Evolutionary conservation across 2,888 invertebrate species (phyloP).

Genomic region (Tubulanus polymorphus): DNA sequence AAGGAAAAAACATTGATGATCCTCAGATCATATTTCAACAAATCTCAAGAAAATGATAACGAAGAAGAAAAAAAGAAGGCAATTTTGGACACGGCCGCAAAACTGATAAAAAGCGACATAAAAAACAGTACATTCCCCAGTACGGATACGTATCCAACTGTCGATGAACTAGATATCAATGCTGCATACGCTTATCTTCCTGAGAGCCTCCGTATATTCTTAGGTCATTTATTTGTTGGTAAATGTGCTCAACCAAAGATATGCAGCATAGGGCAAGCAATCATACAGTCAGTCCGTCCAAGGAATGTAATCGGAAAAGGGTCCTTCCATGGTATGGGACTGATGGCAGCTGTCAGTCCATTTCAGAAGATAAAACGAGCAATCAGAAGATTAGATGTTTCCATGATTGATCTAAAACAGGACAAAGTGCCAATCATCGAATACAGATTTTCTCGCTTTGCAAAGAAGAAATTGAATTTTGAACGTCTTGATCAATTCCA

Average conservation of each 20-base stretch:
- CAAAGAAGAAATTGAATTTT: no score
- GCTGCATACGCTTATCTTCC: slow-evolving; percentile 11
- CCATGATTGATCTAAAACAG: no score
- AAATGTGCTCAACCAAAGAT: slow-evolving; percentile 12
- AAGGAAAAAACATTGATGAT: slow-evolving; percentile 16
- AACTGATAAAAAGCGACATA: slow-evolving; percentile 25
- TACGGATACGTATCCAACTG: slow-evolving; percentile 4
- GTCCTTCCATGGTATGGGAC: slow-evolving; percentile 29
- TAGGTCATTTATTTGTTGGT: slow-evolving; percentile 11
- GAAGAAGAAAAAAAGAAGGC: slow-evolving; percentile 13
- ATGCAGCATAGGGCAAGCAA: slow-evolving; percentile 24
- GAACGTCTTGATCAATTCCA: no score
- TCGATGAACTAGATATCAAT: slow-evolving; percentile 12
- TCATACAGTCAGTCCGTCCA: slow-evolving; percentile 24
- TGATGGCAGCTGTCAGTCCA: slow-evolving; percentile 26
- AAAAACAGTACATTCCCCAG: slow-evolving; percentile 15
- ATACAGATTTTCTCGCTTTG: no score
- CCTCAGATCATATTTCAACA: slow-evolving; percentile 16
- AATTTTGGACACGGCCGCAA: slow-evolving; percentile 24
- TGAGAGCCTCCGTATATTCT: slow-evolving; percentile 12
- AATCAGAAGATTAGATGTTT: no score
- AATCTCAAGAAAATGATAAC: slow-evolving; percentile 10
- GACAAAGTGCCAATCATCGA: no score
- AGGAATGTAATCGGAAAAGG: slow-evolving; percentile 6
- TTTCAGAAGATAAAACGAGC: slow-evolving; percentile 8